Evolutionary conservation across 2,888 invertebrate species (phyloP).

Genomic region (Odontocerum albicorne): DNA sequence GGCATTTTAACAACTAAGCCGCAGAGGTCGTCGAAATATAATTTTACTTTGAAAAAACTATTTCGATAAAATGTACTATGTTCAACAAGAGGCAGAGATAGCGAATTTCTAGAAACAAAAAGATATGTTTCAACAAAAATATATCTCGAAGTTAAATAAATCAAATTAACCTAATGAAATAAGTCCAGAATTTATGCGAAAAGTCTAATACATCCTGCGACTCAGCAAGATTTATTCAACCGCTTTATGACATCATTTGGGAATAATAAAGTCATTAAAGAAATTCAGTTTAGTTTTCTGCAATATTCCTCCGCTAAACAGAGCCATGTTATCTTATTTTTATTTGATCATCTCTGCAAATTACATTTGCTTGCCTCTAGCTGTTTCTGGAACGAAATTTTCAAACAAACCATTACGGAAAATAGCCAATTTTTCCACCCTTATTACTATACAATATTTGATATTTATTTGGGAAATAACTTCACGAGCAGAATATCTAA

Average conservation of each 20-base stretch:
- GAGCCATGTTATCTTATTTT: slow-evolving; percentile 30
- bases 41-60: no score
- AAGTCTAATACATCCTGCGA: no score
- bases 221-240: no score
- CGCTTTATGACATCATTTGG: slow-evolving; percentile 13
- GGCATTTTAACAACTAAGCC: no score
- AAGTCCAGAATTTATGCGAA: no score
- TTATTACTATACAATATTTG: slow-evolving; percentile 25
- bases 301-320: not conserved
- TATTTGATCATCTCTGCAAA: slow-evolving; percentile 35
- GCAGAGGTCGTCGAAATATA: no score
- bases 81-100: no score
- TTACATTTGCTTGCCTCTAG: slow-evolving; percentile 26
- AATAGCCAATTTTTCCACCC: slow-evolving; percentile 33
- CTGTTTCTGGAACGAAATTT: slow-evolving; percentile 24
- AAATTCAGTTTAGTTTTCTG: slow-evolving; percentile 2
- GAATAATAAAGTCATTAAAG: slow-evolving; percentile 10
- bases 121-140: no score
- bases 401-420: slow-evolving; percentile 32
- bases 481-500: slow-evolving; percentile 9
- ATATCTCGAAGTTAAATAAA: no score
- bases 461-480: slow-evolving; percentile 27
- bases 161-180: no score
- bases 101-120: no score
- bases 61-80: no score